phyloP scores from a whole-genome alignment of 2,113 vertebrate species.

The Ailuropoda melanoleuca region DNA sequence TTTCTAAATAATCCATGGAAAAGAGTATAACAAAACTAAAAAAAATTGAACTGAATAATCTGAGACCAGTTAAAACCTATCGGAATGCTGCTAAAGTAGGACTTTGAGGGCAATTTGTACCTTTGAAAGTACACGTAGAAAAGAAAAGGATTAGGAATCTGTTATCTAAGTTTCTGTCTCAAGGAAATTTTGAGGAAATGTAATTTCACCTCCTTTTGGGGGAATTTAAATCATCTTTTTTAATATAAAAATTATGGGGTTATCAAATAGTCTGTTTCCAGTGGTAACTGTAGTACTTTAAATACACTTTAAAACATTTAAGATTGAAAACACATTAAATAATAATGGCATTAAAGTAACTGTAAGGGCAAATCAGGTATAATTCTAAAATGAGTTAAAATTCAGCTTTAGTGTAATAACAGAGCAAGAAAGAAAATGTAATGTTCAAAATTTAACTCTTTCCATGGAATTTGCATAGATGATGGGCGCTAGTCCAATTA shows the following conservation, averaged over 20 bases:
- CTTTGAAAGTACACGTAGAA: background rate
- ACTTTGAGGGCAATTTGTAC: background rate
- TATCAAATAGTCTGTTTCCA: background rate
- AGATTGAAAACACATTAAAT: conserved; percentile 7
- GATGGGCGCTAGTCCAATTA: background rate
- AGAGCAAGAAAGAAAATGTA: background rate
- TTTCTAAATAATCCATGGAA: background rate
- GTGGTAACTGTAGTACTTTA: background rate
- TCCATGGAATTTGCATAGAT: background rate
- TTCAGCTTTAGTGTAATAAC: background rate
- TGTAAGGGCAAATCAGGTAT: background rate
- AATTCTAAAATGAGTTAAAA: conserved; percentile 25
- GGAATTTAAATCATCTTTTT: background rate
- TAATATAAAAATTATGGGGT: background rate
- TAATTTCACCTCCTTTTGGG: background rate
- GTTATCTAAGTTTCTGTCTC: background rate
- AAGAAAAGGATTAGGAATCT: background rate
- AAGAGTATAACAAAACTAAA: background rate
- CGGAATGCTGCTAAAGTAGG: background rate
- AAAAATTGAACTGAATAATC: background rate
- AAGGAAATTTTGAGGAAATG: background rate
- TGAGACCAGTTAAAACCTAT: background rate
- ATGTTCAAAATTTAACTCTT: background rate
- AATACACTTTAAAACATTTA: background rate
- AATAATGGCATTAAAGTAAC: background rate